Evolutionary conservation across 2,113 vertebrate species (phyloP).

Genomic region (Calonectris borealis): DNA sequence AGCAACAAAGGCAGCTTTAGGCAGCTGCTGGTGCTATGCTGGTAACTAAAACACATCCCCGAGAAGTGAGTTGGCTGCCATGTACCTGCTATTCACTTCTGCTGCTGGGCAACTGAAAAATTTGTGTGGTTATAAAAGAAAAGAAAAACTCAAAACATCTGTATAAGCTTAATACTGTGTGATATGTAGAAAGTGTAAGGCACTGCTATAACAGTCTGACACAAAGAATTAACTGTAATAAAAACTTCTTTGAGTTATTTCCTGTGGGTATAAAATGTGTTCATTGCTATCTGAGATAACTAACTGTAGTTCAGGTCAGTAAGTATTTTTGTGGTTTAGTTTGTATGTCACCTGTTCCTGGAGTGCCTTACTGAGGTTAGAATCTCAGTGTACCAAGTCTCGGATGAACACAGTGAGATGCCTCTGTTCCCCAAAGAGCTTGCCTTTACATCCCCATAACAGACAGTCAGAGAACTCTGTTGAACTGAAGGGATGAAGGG

Average conservation of each 20-base stretch:
- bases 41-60: background rate
- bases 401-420: background rate
- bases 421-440: background rate
- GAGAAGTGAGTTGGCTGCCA: background rate
- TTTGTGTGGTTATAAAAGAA: background rate
- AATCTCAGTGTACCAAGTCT: background rate
- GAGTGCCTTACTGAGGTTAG: background rate
- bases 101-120: background rate
- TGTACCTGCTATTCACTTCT: background rate
- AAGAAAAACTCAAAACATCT: background rate
- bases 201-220: background rate
- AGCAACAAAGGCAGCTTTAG: background rate
- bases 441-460: fast-evolving
- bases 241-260: background rate
- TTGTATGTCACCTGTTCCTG: background rate
- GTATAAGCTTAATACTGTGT: background rate
- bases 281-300: background rate
- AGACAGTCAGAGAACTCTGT: background rate
- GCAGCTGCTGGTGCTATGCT: background rate
- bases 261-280: background rate
- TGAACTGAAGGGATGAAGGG: background rate
- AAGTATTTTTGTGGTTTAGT: background rate
- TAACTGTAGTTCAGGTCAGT: background rate
- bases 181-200: background rate
- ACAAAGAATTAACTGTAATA: background rate